Evolutionary conservation across 1,140 invertebrate species (phyloP).

Genomic region (Euglossa dilemma): DNA sequence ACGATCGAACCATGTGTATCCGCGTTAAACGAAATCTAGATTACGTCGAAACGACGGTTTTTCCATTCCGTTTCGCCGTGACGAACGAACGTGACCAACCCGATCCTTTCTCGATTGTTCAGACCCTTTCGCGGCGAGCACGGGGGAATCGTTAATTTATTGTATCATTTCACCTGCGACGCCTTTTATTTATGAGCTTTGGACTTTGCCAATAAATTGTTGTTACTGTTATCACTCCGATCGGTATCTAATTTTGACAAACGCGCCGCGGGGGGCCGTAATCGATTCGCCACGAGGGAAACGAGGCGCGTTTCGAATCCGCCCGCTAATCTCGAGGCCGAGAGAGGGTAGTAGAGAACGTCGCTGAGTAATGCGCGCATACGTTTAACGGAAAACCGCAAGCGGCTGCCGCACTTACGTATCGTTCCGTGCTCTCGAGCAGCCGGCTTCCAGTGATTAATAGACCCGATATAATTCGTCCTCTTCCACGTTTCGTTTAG

Average conservation of each 20-base stretch:
- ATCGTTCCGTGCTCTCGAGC: background rate
- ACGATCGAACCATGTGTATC: background rate
- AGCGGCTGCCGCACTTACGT: background rate
- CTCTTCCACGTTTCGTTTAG: slow-evolving; percentile 1
- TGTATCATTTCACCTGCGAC: slow-evolving; percentile 39
- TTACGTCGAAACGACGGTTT: background rate
- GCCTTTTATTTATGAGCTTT: slow-evolving; percentile 54
- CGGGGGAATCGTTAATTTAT: slow-evolving; percentile 4
- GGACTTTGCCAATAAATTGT: slow-evolving; percentile 56
- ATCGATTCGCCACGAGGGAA: slow-evolving; percentile 16
- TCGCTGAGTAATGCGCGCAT: slow-evolving; percentile 7
- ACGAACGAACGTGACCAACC: background rate
- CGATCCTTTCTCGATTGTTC: background rate
- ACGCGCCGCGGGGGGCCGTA: background rate
- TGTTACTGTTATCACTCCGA: slow-evolving; percentile 63
- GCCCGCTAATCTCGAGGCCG: slow-evolving; percentile 16
- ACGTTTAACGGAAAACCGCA: slow-evolving; percentile 15
- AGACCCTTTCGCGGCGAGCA: background rate
- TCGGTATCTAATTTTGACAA: slow-evolving; percentile 54
- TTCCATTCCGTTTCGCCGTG: background rate
- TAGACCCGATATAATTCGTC: background rate
- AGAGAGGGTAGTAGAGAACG: no score
- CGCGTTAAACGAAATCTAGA: background rate
- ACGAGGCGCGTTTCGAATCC: background rate
- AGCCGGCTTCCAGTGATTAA: background rate